phyloP scores from a whole-genome alignment of 2,888 invertebrate species.

The Drosophila lutescens region DNA sequence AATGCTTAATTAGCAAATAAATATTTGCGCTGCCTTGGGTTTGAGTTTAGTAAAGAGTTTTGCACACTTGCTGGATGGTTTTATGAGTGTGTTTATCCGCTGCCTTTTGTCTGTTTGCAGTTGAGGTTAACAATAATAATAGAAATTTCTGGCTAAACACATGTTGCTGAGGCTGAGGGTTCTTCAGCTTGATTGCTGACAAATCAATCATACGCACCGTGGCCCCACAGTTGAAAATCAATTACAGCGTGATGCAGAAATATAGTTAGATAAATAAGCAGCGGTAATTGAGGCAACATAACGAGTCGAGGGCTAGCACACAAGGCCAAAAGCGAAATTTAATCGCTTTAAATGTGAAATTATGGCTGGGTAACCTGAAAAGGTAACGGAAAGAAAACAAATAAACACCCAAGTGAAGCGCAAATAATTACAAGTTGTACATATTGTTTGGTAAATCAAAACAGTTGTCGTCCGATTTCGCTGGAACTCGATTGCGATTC shows the following conservation, averaged over 20 bases:
- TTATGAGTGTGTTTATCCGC: slow-evolving; percentile 26
- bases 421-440: slow-evolving; percentile 40
- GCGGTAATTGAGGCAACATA: slow-evolving; percentile 24
- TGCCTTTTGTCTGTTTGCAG: slow-evolving; percentile 22
- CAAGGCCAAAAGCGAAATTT: slow-evolving; percentile 77
- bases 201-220: slow-evolving; percentile 45
- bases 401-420: slow-evolving; percentile 30
- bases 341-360: slow-evolving; percentile 80
- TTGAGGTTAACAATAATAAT: slow-evolving; percentile 45
- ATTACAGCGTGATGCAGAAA: slow-evolving; percentile 31
- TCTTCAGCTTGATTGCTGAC: slow-evolving; percentile 27
- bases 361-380: slow-evolving; percentile 48
- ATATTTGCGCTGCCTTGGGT: slow-evolving; percentile 59
- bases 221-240: slow-evolving; percentile 29
- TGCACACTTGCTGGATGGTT: slow-evolving; percentile 46
- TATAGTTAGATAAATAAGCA: slow-evolving; percentile 27
- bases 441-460: slow-evolving; percentile 57
- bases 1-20: slow-evolving; percentile 74
- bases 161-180: slow-evolving; percentile 20
- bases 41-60: slow-evolving; percentile 40
- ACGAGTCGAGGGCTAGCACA: slow-evolving; percentile 30
- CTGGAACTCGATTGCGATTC: slow-evolving; percentile 50
- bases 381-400: slow-evolving; percentile 20
- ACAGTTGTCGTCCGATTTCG: slow-evolving; percentile 60
- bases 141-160: slow-evolving; percentile 42